phyloP scores from a whole-genome alignment of 1,140 invertebrate species.

The Triops longicaudatus region DNA sequence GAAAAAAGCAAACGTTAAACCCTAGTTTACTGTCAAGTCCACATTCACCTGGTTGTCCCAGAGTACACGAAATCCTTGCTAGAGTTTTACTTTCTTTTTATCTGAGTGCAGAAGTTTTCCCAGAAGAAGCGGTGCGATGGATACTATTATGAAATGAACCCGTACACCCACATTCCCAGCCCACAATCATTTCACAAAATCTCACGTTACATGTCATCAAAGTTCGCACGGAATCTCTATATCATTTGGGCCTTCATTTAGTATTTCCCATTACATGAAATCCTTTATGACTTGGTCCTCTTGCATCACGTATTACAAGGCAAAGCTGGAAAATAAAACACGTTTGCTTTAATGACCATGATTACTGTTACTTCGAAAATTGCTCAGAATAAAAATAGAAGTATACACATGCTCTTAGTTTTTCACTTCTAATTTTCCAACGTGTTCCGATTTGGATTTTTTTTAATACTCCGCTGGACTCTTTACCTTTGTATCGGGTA shows the following conservation, averaged over 20 bases:
- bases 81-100: background rate
- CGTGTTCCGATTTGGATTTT: too few species aligned
- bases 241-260: slow-evolving; percentile 12
- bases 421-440: background rate
- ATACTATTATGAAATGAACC: background rate
- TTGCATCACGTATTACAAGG: slow-evolving; percentile 11
- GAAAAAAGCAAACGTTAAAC: background rate
- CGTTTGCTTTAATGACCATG: slow-evolving; percentile 15
- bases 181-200: background rate
- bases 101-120: background rate
- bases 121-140: background rate
- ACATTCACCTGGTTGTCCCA: background rate
- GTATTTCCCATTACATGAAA: slow-evolving; percentile 7
- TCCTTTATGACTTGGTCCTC: background rate
- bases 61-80: background rate
- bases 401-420: background rate
- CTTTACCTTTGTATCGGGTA: too few species aligned
- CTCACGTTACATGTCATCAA: slow-evolving; percentile 9
- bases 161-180: background rate
- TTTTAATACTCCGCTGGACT: too few species aligned
- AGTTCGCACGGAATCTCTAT: slow-evolving; percentile 11
- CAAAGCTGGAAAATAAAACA: slow-evolving; percentile 12
- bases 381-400: background rate
- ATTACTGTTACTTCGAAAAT: background rate
- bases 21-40: background rate